These are phyloP conservation scores for Charina bottae DNA, from an alignment of 2,113 vertebrate species.

Conservation along the genomic window DNA sequence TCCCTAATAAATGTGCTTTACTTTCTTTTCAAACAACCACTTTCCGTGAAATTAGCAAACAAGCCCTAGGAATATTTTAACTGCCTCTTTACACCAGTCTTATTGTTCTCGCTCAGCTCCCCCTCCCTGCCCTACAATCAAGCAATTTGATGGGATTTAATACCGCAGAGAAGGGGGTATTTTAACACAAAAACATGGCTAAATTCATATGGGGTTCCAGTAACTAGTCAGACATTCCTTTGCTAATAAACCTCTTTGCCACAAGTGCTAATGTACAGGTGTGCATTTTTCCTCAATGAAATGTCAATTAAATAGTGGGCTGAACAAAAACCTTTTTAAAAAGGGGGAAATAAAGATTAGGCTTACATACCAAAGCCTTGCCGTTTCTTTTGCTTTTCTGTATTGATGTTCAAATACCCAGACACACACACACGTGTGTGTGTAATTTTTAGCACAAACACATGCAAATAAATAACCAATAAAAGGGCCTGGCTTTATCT, in stretches of 20 bases:
- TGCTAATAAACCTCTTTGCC: constrained; percentile 69
- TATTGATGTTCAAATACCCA: constrained; percentile 14
- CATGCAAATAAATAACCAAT: constrained; percentile 23
- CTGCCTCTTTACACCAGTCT: constrained; percentile 23
- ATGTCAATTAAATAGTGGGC: constrained; percentile 52
- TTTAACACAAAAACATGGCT: constrained; percentile 57
- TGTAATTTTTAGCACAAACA: background rate
- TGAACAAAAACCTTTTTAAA: constrained; percentile 42
- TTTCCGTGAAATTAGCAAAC: constrained; percentile 12
- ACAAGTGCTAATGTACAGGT: constrained; percentile 66
- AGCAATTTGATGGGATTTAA: constrained; percentile 44
- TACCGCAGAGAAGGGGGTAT: constrained; percentile 40
- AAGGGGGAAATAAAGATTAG: constrained; percentile 34
- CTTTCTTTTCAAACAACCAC: constrained; percentile 13
- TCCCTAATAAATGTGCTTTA: background rate
- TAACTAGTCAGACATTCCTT: constrained; percentile 67
- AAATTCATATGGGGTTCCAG: constrained; percentile 64
- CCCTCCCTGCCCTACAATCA: constrained; percentile 22
- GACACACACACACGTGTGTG: background rate
- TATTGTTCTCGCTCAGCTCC: background rate
- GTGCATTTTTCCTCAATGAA: constrained; percentile 67
- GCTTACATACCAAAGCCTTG: constrained; percentile 37
- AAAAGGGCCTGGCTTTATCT: constrained; percentile 13
- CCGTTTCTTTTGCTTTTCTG: constrained; percentile 36
- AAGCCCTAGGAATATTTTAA: constrained; percentile 39